These are phyloP conservation scores for Diaprepes abbreviatus DNA, from an alignment of 2,888 invertebrate genomes.

Conservation along the genomic window DNA sequence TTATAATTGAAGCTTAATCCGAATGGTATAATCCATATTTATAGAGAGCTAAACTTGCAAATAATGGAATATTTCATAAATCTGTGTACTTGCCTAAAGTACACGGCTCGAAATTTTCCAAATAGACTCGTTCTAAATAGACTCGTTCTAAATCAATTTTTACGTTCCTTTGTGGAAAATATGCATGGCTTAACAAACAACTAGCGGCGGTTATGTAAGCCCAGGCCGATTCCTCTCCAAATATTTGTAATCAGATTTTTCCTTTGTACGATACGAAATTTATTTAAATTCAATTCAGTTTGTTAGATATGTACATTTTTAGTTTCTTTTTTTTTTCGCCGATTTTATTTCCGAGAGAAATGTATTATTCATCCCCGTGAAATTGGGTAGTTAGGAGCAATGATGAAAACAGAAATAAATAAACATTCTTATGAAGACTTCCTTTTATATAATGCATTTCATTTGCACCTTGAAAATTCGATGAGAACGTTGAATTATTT, in stretches of 20 bases:
- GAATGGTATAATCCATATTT: too few relatives aligned
- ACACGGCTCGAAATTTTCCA: neutral
- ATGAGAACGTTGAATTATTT: too few relatives aligned
- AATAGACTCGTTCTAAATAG: too few relatives aligned
- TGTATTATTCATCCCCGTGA: constrained; percentile 13
- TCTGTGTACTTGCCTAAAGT: neutral
- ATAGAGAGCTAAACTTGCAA: neutral
- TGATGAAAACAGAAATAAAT: neutral
- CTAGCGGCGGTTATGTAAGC: constrained; percentile 5
- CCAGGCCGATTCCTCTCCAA: constrained; percentile 30
- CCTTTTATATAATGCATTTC: too few relatives aligned
- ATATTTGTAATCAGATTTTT: constrained; percentile 43
- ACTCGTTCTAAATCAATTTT: constrained; percentile 13
- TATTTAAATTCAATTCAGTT: constrained; percentile 43
- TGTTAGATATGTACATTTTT: constrained; percentile 45
- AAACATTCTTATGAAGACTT: too few relatives aligned
- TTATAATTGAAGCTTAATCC: too few relatives aligned
- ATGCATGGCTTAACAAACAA: constrained; percentile 20
- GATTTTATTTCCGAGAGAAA: constrained; percentile 4
- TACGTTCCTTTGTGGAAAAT: constrained; percentile 11
- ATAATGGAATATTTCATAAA: constrained; percentile 1
- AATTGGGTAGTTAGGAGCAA: constrained; percentile 8
- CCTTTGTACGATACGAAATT: constrained; percentile 32
- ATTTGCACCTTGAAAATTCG: too few relatives aligned
- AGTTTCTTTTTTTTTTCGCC: constrained; percentile 10